Percentiles rank a stretch among this genome's conserved stretches.
Conservation (phyloP, 64 coral and sea anemone species). For the Dendrophyllia cribrosa region DNA sequence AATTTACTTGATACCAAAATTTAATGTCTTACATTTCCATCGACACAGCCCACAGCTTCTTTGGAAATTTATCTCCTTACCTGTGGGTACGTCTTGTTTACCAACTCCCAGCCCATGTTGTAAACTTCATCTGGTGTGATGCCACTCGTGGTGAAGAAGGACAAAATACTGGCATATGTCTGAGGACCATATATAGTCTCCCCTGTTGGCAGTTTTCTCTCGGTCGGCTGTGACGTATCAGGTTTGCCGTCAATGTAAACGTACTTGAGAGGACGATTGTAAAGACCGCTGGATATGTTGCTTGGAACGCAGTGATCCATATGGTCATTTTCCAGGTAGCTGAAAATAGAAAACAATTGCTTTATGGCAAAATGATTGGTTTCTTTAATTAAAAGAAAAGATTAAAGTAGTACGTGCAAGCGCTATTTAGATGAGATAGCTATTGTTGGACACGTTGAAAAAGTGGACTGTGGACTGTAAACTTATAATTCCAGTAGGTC, state of each 20-base stretch:
- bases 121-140: slow-evolving; percentile 60
- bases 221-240: slow-evolving; percentile 17
- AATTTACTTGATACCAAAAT: too few species aligned
- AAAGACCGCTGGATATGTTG: slow-evolving; percentile 69
- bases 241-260: slow-evolving; percentile 43
- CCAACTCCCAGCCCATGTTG: slow-evolving; percentile 56
- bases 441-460: neutral
- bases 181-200: slow-evolving; percentile 4
- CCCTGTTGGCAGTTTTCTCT: slow-evolving; percentile 15
- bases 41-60: too few species aligned
- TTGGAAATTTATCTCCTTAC: neutral
- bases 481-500: too few species aligned
- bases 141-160: slow-evolving; percentile 45
- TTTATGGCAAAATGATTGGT: too few species aligned
- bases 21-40: too few species aligned
- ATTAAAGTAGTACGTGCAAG: neutral
- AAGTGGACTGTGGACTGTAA: too few species aligned
- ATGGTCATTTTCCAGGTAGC: slow-evolving; percentile 56
- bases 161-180: slow-evolving; percentile 33
- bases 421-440: neutral
- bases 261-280: slow-evolving; percentile 41
- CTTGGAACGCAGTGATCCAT: slow-evolving; percentile 65
- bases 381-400: neutral
- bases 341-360: neutral
- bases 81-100: slow-evolving; percentile 57